A percentile compares a stretch with the other conserved stretches of the same genome.
Conservation (phyloP, 2,888 invertebrate genomes). For the Ephialtes manifestator region DNA sequence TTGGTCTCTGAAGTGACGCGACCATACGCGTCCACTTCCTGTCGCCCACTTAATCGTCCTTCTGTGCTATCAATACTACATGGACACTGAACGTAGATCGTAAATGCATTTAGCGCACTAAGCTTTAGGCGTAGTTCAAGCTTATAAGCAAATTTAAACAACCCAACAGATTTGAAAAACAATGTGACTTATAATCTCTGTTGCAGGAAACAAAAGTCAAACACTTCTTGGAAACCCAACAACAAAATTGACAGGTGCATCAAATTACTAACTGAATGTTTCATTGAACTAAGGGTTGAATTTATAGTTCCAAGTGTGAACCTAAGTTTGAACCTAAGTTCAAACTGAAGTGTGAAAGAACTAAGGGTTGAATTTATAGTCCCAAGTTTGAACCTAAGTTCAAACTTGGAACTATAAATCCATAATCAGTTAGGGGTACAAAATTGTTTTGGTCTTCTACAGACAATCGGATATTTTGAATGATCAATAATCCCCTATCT, state of each 20-base stretch:
- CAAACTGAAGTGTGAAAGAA: too few relatives aligned
- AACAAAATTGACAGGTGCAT: background rate
- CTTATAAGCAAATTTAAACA: background rate
- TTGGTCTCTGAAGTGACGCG: constrained; percentile 66
- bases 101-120: background rate
- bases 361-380: too few relatives aligned
- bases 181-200: background rate
- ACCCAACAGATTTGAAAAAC: background rate
- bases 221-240: background rate
- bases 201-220: background rate
- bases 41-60: constrained; percentile 44
- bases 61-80: constrained; percentile 2
- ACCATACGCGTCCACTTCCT: constrained; percentile 50
- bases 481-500: too few relatives aligned
- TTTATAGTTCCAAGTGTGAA: too few relatives aligned
- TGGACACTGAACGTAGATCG: background rate
- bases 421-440: too few relatives aligned
- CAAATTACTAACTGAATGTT: too few relatives aligned
- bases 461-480: too few relatives aligned
- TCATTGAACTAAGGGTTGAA: too few relatives aligned
- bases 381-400: too few relatives aligned
- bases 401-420: too few relatives aligned
- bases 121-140: background rate
- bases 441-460: too few relatives aligned
- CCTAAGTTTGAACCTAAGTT: too few relatives aligned